Conservation (phyloP, 1,140 invertebrate species). For the Panonychus citri region DNA sequence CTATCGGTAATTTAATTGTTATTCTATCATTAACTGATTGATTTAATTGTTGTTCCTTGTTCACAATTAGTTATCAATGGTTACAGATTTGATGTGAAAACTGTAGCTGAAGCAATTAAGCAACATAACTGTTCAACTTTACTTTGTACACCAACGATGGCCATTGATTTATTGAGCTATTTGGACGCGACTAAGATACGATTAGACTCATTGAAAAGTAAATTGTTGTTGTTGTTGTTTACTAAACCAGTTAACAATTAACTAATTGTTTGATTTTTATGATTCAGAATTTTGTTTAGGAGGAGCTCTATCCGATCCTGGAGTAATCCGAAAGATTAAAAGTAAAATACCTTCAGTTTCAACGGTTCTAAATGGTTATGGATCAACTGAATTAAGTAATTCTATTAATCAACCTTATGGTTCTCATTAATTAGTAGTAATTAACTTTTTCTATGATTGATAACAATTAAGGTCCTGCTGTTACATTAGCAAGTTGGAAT, state of each 20-base stretch:
- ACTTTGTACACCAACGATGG: conserved; percentile 90
- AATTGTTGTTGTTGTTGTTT: too few relatives aligned
- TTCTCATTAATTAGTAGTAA: neutral
- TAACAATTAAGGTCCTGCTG: neutral
- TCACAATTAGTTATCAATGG: neutral
- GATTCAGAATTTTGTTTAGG: neutral
- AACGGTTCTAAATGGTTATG: conserved; percentile 10
- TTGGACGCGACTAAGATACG: neutral
- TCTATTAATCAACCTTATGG: neutral
- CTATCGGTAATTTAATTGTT: neutral
- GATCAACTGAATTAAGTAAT: conserved; percentile 2
- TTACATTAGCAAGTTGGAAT: neutral
- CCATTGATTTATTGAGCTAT: conserved; percentile 49
- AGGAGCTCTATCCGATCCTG: conserved; percentile 5
- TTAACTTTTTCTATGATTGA: neutral
- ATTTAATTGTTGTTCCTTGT: neutral
- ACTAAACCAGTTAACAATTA: neutral
- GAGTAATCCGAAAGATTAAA: conserved; percentile 1
- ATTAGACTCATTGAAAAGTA: neutral
- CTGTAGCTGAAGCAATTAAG: neutral
- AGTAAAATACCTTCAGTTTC: neutral
- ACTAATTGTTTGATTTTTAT: neutral
- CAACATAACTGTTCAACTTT: conserved; percentile 35
- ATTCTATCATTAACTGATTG: neutral
- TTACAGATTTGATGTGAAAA: neutral